phyloP scores from a whole-genome alignment of 2,797 vertebrate genomes.

The Pyrocephalus nanus region DNA sequence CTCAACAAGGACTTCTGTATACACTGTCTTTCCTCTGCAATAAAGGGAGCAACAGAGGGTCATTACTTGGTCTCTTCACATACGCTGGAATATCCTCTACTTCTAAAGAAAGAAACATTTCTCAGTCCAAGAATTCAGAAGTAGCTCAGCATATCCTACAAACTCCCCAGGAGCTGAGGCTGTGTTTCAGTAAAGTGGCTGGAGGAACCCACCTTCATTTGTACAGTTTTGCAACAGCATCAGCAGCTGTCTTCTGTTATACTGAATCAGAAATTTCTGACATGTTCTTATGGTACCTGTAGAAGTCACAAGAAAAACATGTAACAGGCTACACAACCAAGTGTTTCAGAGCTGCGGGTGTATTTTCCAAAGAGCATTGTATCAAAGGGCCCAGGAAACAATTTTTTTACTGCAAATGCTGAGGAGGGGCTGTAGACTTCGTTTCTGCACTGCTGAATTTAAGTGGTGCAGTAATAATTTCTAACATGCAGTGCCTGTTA shows the following conservation, averaged over 20 bases:
- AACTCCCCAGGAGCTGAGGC: fast-evolving
- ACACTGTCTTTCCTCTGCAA: conserved; percentile 81
- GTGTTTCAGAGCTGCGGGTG: not conserved
- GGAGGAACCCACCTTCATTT: conserved; percentile 80
- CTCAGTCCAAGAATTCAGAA: not conserved
- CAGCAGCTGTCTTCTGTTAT: conserved; percentile 88
- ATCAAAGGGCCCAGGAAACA: not conserved
- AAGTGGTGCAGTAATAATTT: not conserved
- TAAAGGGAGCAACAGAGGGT: not conserved
- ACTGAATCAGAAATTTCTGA: conserved; percentile 93
- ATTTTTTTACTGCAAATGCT: not conserved
- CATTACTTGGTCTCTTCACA: not conserved
- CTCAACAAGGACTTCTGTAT: conserved; percentile 81
- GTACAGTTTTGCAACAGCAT: conserved; percentile 83
- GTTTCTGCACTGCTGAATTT: not conserved
- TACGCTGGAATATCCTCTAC: not conserved
- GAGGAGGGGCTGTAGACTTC: not conserved
- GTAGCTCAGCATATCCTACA: not conserved
- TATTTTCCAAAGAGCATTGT: not conserved
- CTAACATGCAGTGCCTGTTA: not conserved
- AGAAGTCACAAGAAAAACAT: not conserved
- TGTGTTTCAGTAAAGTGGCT: not conserved
- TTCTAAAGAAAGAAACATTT: not conserved
- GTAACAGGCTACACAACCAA: not conserved
- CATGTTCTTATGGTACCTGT: conserved; percentile 94